These are phyloP conservation scores for Mycetomoellerius zeteki DNA, from an alignment of 1,140 invertebrate genomes.

Conservation along the genomic window DNA sequence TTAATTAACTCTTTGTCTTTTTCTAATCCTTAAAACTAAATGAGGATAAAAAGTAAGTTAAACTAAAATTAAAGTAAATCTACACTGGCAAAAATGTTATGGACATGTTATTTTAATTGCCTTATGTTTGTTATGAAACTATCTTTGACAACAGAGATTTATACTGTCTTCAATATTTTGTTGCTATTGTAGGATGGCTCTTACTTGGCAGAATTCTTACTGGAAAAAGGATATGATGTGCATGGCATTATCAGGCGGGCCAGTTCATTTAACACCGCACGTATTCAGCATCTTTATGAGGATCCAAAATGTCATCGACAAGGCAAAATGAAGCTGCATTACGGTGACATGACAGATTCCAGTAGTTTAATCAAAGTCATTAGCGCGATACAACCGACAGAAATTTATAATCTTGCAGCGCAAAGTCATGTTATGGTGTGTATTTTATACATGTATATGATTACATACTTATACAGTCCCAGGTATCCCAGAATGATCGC, in stretches of 20 bases:
- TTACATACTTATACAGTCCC: no score
- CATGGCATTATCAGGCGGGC: conserved; percentile 98
- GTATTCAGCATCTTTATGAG: conserved; percentile 98
- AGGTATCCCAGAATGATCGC: no score
- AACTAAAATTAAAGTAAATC: no score
- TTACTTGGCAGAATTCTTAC: conserved; percentile 98
- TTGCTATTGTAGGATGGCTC: conserved; percentile 95
- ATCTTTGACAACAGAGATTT: neutral
- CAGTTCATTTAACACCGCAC: conserved; percentile 98
- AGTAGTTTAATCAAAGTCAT: conserved; percentile 99
- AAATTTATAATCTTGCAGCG: conserved; percentile 99
- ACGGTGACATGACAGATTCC: conserved; percentile 99
- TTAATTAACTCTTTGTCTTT: no score
- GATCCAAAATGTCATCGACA: conserved; percentile 94
- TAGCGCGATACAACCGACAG: conserved; percentile 93
- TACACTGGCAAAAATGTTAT: no score
- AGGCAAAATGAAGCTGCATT: conserved; percentile 97
- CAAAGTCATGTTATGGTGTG: conserved; percentile 99
- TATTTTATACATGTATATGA: neutral
- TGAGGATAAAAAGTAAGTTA: no score
- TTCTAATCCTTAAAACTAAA: no score
- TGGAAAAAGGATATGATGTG: conserved; percentile 98
- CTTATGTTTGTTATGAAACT: neutral
- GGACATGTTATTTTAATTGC: no score
- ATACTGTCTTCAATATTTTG: conserved; percentile 58